Conservation (phyloP, 2,113 vertebrate genomes). For the Channa maculata region DNA sequence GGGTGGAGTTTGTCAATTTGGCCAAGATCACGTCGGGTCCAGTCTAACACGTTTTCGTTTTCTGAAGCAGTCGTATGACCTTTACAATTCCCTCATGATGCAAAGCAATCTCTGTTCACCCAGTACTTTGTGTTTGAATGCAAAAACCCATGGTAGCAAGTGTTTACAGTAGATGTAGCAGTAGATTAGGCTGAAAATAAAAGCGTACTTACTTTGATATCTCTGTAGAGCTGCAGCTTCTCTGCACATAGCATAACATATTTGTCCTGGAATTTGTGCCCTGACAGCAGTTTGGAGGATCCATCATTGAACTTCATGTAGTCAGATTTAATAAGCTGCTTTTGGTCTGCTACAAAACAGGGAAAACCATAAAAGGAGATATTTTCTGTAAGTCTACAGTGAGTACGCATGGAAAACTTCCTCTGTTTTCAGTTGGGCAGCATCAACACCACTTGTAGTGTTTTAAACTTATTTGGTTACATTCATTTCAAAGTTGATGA, state of each 20-base stretch:
- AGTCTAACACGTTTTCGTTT: conserved; percentile 26
- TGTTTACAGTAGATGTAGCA: conserved; percentile 29
- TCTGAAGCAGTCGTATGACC: conserved; percentile 26
- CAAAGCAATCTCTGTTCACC: neutral
- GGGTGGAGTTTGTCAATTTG: neutral
- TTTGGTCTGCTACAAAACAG: conserved; percentile 71
- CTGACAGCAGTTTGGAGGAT: conserved; percentile 91
- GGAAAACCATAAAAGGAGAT: too few relatives aligned
- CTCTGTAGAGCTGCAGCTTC: conserved; percentile 91
- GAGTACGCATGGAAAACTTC: too few relatives aligned
- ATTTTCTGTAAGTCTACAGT: too few relatives aligned
- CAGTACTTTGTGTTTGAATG: conserved; percentile 13
- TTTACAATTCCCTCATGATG: conserved; percentile 5
- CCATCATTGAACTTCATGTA: conserved; percentile 91
- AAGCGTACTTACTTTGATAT: conserved; percentile 87
- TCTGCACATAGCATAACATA: conserved; percentile 88
- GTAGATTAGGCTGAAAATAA: conserved; percentile 10
- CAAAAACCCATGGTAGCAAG: conserved; percentile 6
- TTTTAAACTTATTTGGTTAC: too few relatives aligned
- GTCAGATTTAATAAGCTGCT: conserved; percentile 82
- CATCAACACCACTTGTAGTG: too few relatives aligned
- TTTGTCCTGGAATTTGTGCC: conserved; percentile 95
- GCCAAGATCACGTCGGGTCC: neutral
- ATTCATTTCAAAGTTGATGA: too few relatives aligned
- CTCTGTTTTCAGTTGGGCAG: too few relatives aligned